Base-by-base conservation (phyloP, 2,888 invertebrate genomes). In the Chaetoderma sp. region DNA sequence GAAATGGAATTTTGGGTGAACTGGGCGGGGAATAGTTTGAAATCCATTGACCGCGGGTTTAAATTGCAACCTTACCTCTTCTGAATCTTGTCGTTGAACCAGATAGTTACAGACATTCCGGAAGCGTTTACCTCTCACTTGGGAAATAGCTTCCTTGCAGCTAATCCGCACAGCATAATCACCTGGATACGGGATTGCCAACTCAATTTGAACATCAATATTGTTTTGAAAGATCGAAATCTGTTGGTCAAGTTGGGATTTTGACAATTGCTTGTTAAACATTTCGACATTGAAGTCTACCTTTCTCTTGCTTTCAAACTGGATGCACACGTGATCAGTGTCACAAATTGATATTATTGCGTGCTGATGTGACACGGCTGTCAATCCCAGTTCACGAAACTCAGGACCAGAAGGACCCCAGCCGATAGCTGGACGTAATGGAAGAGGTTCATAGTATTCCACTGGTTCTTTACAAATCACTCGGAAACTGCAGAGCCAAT, bases 371-470 rank as follows among this genome's bases (percentile, higher is more conserved):
- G 39, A 13, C 10, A 36, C 10, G 10, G 39, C 39, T 13, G 39
- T 36, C 39, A 36, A 36, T 13, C 39, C 39, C 39, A 36, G 10
- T 13, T 36, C 39, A 36, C 10, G n/a, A 10, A 36, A 10, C n/a
- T 60, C 44, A 0, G 74, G 74, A 8, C 71, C 72, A n/a, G n/a
- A n/a, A 3, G 74, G 74, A 18, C 76, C 76, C 74, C 74, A 76
- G n/a, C 76, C 76, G 39, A 66, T 65, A 1, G 60, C 62, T 4
- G 73, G 76, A 28, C 47, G 39, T 18, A 70, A 68, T 33, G 76
- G 76, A 28, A 73, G 50, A 0, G 70, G 63, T n/a, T 72, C 70
- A 10, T n/a, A 36, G n/a, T n/a, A 10, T 13, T 13, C n/a, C 39
- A 36, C n/a, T 10, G 39, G 39, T n/a, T 10, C 10, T 36, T 36